Evolutionary conservation across 92 coral and sea anemone species (phyloP).

Genomic region (Diadumene lineata): DNA sequence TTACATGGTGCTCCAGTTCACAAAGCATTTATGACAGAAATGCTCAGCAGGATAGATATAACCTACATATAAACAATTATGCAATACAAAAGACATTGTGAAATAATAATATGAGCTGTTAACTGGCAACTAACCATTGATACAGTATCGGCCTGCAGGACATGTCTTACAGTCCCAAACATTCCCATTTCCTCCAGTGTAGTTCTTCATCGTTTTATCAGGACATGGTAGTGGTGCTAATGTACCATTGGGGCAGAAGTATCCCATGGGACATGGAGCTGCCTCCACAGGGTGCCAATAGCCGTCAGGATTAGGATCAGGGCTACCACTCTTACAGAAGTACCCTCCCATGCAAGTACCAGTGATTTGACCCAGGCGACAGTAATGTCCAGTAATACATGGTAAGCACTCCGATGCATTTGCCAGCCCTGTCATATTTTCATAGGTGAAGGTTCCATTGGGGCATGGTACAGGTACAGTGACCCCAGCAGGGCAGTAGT

Average conservation of each 20-base stretch:
- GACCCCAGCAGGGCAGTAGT: conserved; percentile 92
- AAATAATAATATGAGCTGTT: background rate
- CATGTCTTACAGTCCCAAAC: conserved; percentile 85
- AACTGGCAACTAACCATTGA: conserved; percentile 64
- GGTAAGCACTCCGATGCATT: conserved; percentile 80
- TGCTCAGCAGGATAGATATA: no score
- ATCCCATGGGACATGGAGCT: conserved; percentile 88
- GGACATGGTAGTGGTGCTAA: conserved; percentile 88
- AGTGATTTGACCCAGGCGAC: conserved; percentile 79
- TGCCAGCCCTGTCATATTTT: conserved; percentile 71
- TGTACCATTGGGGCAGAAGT: conserved; percentile 92
- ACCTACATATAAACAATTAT: no score
- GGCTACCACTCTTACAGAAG: conserved; percentile 94
- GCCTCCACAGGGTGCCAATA: conserved; percentile 66
- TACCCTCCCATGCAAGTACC: conserved; percentile 89
- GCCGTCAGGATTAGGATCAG: conserved; percentile 86
- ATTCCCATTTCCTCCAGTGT: conserved; percentile 85
- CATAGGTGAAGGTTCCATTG: conserved; percentile 87
- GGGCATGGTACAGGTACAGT: conserved; percentile 78
- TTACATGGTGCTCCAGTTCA: no score
- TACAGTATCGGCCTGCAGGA: conserved; percentile 86
- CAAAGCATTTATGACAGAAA: no score
- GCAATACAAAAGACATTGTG: no score
- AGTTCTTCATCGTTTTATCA: conserved; percentile 84
- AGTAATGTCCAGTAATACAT: conserved; percentile 81